These are phyloP conservation scores for Ophion obscuratus DNA, from an alignment of 2,888 invertebrate genomes.

Conservation along the genomic window DNA sequence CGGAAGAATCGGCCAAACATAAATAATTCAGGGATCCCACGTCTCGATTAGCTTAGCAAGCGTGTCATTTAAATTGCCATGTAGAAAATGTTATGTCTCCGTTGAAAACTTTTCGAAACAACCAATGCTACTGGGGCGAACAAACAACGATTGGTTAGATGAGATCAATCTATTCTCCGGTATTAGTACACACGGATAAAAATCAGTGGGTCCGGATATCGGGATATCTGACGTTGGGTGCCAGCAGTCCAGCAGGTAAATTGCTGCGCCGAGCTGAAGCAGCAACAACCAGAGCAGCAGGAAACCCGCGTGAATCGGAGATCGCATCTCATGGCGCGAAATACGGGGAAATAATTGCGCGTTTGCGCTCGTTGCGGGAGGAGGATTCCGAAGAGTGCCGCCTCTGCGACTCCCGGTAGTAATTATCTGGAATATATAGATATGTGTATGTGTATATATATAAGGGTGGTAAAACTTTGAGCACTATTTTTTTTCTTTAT, in stretches of 20 bases:
- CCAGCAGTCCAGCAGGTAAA: background rate
- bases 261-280: background rate
- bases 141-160: too few species aligned
- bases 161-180: too few species aligned
- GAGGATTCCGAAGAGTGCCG: slow-evolving; percentile 80
- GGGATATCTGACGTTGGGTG: background rate
- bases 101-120: too few species aligned
- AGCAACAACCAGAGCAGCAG: slow-evolving; percentile 56
- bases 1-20: too few species aligned
- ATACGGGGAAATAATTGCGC: slow-evolving; percentile 81
- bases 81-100: too few species aligned
- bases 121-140: too few species aligned
- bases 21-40: too few species aligned
- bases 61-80: too few species aligned
- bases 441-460: too few species aligned
- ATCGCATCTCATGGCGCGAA: slow-evolving; percentile 78
- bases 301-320: slow-evolving; percentile 78
- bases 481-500: too few species aligned
- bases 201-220: background rate
- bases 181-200: background rate
- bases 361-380: slow-evolving; percentile 82
- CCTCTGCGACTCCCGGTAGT: slow-evolving; percentile 84
- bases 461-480: too few species aligned
- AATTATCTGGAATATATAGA: slow-evolving; percentile 80
- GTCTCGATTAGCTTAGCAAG: too few species aligned